phyloP scores from a whole-genome alignment of 92 coral and sea anemone genomes.

The Montipora capitata region DNA sequence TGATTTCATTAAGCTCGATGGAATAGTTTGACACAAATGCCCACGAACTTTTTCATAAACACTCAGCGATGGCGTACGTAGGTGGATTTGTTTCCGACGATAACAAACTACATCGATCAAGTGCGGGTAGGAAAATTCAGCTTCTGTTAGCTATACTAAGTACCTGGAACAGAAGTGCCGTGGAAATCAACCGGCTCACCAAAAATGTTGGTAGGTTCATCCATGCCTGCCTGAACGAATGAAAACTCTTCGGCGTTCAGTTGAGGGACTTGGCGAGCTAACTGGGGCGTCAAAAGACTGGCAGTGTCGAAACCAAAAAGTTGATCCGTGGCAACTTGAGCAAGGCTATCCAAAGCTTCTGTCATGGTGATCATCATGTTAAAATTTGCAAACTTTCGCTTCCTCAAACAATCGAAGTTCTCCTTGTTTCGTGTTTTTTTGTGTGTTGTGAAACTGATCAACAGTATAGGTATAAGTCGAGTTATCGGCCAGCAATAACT shows the following conservation, averaged over 20 bases:
- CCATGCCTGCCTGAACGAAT: constrained; percentile 84
- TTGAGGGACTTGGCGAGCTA: constrained; percentile 93
- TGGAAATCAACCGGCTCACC: constrained; percentile 99
- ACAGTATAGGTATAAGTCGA: constrained; percentile 95
- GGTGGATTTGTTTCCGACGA: constrained; percentile 54
- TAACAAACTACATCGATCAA: constrained; percentile 47
- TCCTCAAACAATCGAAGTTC: constrained; percentile 48
- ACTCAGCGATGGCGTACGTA: constrained; percentile 49
- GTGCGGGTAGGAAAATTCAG: constrained; percentile 8
- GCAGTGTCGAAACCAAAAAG: constrained; percentile 98
- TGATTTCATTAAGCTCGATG: constrained; percentile 29
- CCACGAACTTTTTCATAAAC: constrained; percentile 29
- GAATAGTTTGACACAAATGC: constrained; percentile 18
- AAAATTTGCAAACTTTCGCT: constrained; percentile 29
- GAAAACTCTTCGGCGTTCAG: constrained; percentile 94
- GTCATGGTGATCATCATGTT: constrained; percentile 94
- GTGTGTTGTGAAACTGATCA: constrained; percentile 95
- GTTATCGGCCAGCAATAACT: constrained; percentile 99
- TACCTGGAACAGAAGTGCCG: constrained; percentile 98
- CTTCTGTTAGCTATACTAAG: constrained; percentile 49
- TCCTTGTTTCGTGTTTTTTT: constrained; percentile 41
- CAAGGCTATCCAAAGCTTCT: constrained; percentile 96
- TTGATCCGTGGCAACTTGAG: constrained; percentile 99
- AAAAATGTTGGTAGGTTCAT: constrained; percentile 96
- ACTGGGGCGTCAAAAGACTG: constrained; percentile 93